Percentiles rank a stretch among this genome's conserved stretches.
Evolutionary conservation across 2,888 invertebrate species (phyloP).

Genomic region (Leptinotarsa juncta): DNA sequence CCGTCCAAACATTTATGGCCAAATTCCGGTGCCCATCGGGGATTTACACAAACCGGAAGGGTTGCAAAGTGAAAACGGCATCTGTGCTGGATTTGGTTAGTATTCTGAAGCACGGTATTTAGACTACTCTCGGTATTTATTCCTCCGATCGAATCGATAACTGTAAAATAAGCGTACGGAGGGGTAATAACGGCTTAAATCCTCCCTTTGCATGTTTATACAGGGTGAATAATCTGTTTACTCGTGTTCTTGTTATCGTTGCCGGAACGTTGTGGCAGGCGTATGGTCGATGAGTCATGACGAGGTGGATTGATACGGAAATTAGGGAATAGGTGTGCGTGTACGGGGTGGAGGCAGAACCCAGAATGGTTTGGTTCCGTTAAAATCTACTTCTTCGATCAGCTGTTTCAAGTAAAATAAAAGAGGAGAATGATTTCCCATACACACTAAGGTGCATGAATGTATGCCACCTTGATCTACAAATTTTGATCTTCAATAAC

Average conservation of each 20-base stretch:
- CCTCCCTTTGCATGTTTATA: conserved; percentile 54
- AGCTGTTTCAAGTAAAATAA: too few relatives aligned
- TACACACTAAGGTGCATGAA: too few relatives aligned
- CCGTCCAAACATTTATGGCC: not conserved
- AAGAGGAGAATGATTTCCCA: too few relatives aligned
- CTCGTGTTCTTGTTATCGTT: conserved; percentile 18
- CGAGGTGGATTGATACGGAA: not conserved
- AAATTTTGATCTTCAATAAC: too few relatives aligned
- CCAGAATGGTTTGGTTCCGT: not conserved
- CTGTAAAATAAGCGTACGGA: conserved; percentile 31
- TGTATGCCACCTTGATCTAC: too few relatives aligned
- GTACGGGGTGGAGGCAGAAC: not conserved
- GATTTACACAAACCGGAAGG: conserved; percentile 3
- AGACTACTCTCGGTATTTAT: conserved; percentile 13
- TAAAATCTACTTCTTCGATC: not conserved
- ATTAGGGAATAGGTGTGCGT: not conserved
- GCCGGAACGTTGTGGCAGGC: conserved; percentile 12
- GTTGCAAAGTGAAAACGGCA: conserved; percentile 28
- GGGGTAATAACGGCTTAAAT: conserved; percentile 43
- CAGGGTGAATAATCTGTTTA: conserved; percentile 46
- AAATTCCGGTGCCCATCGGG: not conserved
- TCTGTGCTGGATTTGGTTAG: conserved; percentile 28
- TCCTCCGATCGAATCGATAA: conserved; percentile 36
- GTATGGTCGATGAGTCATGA: not conserved
- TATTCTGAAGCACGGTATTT: conserved; percentile 22